Percentiles rank a stretch among this genome's conserved stretches.
Evolutionary conservation across 2,888 invertebrate species (phyloP).

Genomic region (Bellardia pandia): DNA sequence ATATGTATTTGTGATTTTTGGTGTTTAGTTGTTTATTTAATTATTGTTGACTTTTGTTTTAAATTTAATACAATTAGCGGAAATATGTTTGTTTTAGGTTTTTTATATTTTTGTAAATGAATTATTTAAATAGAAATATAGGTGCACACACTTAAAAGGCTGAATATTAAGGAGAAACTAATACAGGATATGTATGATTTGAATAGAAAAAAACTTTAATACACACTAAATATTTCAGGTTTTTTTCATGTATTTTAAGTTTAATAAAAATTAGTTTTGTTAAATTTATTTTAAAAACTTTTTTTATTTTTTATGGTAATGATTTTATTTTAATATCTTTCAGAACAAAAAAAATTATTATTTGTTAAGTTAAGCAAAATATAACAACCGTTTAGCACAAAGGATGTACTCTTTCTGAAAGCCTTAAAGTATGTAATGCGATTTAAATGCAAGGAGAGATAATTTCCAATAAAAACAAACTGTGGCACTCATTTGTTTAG

Average conservation of each 20-base stretch:
- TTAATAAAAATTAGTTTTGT: background rate
- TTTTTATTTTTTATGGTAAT: constrained; percentile 47
- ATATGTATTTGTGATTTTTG: background rate
- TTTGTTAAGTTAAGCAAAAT: constrained; percentile 63
- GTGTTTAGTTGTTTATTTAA: background rate
- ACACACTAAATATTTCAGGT: background rate
- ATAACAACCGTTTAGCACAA: constrained; percentile 77
- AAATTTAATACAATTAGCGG: constrained; percentile 35
- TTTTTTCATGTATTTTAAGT: background rate
- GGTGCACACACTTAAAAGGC: constrained; percentile 7
- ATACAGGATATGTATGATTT: constrained; percentile 51
- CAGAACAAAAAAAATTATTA: constrained; percentile 27
- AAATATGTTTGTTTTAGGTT: constrained; percentile 21
- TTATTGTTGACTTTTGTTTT: constrained; percentile 38
- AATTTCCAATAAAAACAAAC: constrained; percentile 23
- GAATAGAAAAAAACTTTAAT: background rate
- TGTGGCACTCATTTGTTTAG: background rate
- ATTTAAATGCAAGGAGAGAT: background rate
- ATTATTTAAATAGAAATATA: constrained; percentile 4
- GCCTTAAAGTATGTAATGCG: constrained; percentile 66
- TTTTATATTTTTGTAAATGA: background rate
- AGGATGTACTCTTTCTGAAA: constrained; percentile 82
- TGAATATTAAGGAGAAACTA: constrained; percentile 9
- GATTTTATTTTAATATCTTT: constrained; percentile 31
- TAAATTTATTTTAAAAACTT: constrained; percentile 2